Base-by-base conservation (phyloP, 2,888 invertebrate species). In the Acleris laterana region DNA sequence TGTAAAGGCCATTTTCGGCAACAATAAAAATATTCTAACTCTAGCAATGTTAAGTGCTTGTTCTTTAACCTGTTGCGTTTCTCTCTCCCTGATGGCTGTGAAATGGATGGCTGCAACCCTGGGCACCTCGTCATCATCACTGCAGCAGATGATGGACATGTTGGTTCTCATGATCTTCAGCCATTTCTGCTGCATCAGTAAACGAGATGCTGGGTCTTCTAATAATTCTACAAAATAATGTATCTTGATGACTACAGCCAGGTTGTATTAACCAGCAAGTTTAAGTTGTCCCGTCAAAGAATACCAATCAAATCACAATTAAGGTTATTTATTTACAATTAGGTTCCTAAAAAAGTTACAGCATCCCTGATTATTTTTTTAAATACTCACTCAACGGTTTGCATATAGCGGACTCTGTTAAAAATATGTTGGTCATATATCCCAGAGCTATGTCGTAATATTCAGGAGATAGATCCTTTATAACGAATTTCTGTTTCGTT, bases 351-450 rank as follows among this genome's bases (percentile, higher is more conserved):
- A n/a, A n/a, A n/a, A n/a, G n/a, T n/a, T n/a, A n/a, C n/a, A n/a
- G n/a, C n/a, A n/a, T n/a, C n/a, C 9, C 3, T 0, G 5, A 48
- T 1, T 48, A n/a, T 17, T 48, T 17, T 17, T 17, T 9, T 13
- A 9, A 6, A 17, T 46, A 71, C 71, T 70, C 46, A 71, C 71
- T 67, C n/a, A 71, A 50, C 1, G 71, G 70, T 22, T 69, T 69
- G 16, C 70, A 69, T 19, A 71, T 70, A 32, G 67, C 70, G 3
- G 71, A 71, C 52, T 71, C 71, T 1, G 60, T 70, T 3, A 71
- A 50, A 46, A 70, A 71, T 57, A 71, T 70, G 25, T 71, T 71
- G 2, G 71, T 70, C 70, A 70, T 68, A 7, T 71, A 71, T 0
- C 71, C 71, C 4, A 71, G 56, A 3, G 68, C 56, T 49, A 69